A percentile compares a stretch with the other conserved stretches of the same genome.
Conservation (phyloP, 2,888 invertebrate species). For the Leptinotarsa tumamoca region DNA sequence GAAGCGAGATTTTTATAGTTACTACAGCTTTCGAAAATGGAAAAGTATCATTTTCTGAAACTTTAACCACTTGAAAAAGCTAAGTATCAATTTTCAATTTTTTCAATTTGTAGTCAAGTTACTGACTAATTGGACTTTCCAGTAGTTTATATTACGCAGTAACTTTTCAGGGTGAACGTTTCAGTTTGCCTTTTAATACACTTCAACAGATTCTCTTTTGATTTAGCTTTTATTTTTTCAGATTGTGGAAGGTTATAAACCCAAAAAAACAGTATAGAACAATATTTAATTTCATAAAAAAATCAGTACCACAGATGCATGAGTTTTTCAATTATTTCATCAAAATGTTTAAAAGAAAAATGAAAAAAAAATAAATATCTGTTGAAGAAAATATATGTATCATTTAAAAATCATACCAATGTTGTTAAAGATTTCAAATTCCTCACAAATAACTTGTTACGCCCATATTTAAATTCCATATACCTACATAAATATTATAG, state of each 20-base stretch:
- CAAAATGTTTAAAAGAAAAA: neutral
- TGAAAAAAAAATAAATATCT: neutral
- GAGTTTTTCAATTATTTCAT: slow-evolving; percentile 4
- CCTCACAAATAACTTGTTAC: slow-evolving; percentile 43
- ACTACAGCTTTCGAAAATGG: no score
- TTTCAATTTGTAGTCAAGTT: no score
- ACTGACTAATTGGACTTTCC: neutral
- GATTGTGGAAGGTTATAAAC: neutral
- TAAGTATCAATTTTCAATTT: no score
- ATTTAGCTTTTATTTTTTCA: no score
- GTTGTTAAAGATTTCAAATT: slow-evolving; percentile 32
- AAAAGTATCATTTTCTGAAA: no score
- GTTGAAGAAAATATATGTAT: neutral
- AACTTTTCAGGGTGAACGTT: no score
- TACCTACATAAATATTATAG: slow-evolving; percentile 37
- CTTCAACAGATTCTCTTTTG: no score
- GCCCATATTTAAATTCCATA: slow-evolving; percentile 43
- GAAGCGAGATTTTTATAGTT: no score
- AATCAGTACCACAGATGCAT: neutral
- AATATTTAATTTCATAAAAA: neutral
- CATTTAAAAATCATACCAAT: neutral
- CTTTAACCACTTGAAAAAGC: no score
- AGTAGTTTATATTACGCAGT: neutral
- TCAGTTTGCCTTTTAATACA: no score
- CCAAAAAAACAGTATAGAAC: neutral